phyloP scores from a whole-genome alignment of 1,140 invertebrate genomes.

The Tigriopus japonicus region DNA sequence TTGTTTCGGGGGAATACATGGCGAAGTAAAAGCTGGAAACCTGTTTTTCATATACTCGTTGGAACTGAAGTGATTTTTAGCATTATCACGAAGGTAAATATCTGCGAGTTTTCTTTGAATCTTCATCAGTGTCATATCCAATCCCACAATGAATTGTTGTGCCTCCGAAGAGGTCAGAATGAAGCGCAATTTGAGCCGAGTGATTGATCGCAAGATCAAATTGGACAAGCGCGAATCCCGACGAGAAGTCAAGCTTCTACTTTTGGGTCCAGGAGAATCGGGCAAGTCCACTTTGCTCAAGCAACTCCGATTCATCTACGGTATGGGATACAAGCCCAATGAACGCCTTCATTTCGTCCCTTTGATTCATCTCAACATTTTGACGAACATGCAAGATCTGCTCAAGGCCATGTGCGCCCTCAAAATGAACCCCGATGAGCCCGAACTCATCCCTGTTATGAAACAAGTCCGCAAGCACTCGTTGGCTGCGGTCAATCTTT shows the following conservation, averaged over 20 bases:
- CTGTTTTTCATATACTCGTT: too few relatives aligned
- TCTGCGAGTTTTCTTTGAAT: too few relatives aligned
- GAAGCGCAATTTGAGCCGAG: background rate
- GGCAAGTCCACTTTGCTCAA: slow-evolving; percentile 95
- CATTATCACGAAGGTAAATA: too few relatives aligned
- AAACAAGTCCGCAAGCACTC: too few relatives aligned
- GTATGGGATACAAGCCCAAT: slow-evolving; percentile 12
- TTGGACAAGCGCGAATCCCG: background rate
- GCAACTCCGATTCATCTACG: slow-evolving; percentile 96
- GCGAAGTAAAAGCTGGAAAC: too few relatives aligned
- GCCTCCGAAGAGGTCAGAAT: too few relatives aligned
- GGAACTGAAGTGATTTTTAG: too few relatives aligned
- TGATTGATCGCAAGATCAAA: slow-evolving; percentile 7
- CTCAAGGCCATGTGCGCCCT: slow-evolving; percentile 76
- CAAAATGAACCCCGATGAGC: slow-evolving; percentile 20
- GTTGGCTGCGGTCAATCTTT: too few relatives aligned
- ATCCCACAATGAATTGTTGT: too few relatives aligned
- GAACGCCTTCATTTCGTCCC: slow-evolving; percentile 10
- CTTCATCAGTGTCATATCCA: too few relatives aligned
- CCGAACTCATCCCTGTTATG: too few relatives aligned
- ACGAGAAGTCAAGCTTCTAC: slow-evolving; percentile 49
- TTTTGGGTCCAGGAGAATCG: slow-evolving; percentile 75
- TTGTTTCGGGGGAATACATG: too few relatives aligned
- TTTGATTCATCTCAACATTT: slow-evolving; percentile 41
- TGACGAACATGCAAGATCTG: slow-evolving; percentile 23